Evolutionary conservation across 2,113 vertebrate genomes (phyloP), one percentile per base, ranked within the genome.

Genomic region (Diadophis punctatus): DNA sequence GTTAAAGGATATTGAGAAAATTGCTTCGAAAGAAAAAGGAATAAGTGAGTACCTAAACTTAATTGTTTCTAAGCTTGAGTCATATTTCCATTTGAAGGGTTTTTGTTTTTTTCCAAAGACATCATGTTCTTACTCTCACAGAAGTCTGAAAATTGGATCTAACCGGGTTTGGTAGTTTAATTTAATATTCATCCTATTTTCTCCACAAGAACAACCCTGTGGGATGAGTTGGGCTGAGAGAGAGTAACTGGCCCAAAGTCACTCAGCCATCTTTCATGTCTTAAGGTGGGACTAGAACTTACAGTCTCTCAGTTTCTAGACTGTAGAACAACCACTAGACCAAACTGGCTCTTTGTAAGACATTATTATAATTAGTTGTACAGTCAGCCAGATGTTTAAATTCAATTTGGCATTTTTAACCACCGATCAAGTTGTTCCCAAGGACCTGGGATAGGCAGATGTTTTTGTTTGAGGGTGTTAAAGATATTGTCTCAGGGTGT

Each of bases 1-100:
- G 93, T 96, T 99, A 90, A 99, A 99, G 97, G 99, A 99, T 96
- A 97, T 99, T 80, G 99, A 99, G 97, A 99, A 99, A 98, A 99
- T 99, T 92, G 99, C 99, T 90, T 99, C 99, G 1, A 99, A 99
- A 97, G 97, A 98, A 93, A 99, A 99, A 97, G 99, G 99, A 93
- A 99, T 99, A 96, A 98, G 99, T 99, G 97, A 99, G 99, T 99
- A 94, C 95, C 92, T 56, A 68, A 48, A 43, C 9, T 94, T 93
- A 2, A 88, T 74, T 88, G 22, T 5, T 9, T 20, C 30, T 55
- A 12, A 16, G 88, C 91, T 48, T 95, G 25, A 84, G 89, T 11
- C 90, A 27, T 48, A 89, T 90, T 85, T 63, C 22, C 86, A 91
- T 22, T 80, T 80, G 18, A 68, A 68, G 5, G 2, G 30, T n/a